A percentile compares a stretch with the other conserved stretches of the same genome.
Conservation (phyloP, 2,797 vertebrate genomes). For the Enteromius mattozi region DNA sequence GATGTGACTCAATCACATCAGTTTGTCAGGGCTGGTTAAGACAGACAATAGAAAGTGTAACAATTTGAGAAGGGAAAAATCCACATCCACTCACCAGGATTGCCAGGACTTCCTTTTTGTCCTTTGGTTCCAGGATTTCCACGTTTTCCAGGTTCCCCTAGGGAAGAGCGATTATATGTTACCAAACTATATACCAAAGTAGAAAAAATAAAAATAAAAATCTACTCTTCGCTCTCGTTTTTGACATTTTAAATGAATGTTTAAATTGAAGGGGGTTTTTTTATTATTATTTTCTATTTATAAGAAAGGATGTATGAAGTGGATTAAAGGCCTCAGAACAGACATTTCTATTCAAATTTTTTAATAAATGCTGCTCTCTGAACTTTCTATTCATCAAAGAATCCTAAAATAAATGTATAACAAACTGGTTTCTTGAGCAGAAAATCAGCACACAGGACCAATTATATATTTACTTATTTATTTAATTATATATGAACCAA, state of each 20-base stretch:
- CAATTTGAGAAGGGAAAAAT: background rate
- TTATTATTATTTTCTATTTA: background rate
- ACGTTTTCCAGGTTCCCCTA: slow-evolving; percentile 57
- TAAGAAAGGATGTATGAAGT: background rate
- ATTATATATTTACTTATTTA: too few species aligned
- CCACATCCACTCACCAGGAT: slow-evolving; percentile 48
- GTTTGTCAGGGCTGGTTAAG: background rate
- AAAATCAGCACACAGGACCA: too few species aligned
- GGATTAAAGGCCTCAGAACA: background rate
- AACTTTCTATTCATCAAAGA: background rate
- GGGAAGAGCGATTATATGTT: background rate
- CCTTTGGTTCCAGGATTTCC: slow-evolving; percentile 63
- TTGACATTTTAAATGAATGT: background rate
- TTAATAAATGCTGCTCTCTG: background rate
- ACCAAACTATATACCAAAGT: background rate
- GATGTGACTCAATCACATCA: background rate
- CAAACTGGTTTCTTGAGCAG: background rate
- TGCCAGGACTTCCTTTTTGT: slow-evolving; percentile 40
- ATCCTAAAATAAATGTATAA: background rate
- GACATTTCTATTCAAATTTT: background rate
- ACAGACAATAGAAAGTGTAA: background rate
- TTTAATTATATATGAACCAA: too few species aligned
- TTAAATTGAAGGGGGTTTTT: background rate
- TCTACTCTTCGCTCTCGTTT: background rate
- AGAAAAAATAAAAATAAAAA: too few species aligned